These are phyloP conservation scores for Nesidiocoris tenuis DNA, from an alignment of 2,888 invertebrate species.

Conservation along the genomic window DNA sequence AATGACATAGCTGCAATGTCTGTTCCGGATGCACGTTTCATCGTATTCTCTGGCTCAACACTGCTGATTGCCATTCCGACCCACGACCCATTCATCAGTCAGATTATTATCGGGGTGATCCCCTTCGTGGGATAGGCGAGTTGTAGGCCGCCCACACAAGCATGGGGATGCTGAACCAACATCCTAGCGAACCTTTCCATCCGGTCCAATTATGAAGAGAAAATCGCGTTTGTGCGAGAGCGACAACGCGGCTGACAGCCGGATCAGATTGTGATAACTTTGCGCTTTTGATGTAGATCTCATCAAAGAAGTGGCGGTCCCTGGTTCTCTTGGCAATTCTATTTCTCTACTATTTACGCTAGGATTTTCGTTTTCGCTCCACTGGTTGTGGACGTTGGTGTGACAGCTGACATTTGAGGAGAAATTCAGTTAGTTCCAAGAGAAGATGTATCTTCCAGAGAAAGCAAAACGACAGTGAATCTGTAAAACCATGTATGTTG, in stretches of 20 bases:
- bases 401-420: too few species aligned
- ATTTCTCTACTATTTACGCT: too few species aligned
- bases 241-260: background rate
- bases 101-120: conserved; percentile 24
- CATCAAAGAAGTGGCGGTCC: too few species aligned
- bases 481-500: too few species aligned
- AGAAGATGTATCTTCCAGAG: too few species aligned
- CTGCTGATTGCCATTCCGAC: conserved; percentile 24
- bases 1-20: background rate
- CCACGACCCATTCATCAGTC: conserved; percentile 26
- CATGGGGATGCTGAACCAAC: background rate
- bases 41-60: conserved; percentile 12
- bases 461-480: too few species aligned
- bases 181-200: background rate
- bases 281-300: background rate
- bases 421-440: too few species aligned
- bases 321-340: too few species aligned
- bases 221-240: background rate
- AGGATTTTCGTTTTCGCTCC: too few species aligned
- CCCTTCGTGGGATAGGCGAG: background rate
- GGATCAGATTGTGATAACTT: background rate
- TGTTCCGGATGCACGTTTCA: background rate
- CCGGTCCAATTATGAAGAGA: background rate
- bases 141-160: background rate
- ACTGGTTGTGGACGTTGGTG: too few species aligned